These are phyloP conservation scores for Lacanobia wlatinum DNA, from an alignment of 2,888 invertebrate genomes.

Conservation along the genomic window DNA sequence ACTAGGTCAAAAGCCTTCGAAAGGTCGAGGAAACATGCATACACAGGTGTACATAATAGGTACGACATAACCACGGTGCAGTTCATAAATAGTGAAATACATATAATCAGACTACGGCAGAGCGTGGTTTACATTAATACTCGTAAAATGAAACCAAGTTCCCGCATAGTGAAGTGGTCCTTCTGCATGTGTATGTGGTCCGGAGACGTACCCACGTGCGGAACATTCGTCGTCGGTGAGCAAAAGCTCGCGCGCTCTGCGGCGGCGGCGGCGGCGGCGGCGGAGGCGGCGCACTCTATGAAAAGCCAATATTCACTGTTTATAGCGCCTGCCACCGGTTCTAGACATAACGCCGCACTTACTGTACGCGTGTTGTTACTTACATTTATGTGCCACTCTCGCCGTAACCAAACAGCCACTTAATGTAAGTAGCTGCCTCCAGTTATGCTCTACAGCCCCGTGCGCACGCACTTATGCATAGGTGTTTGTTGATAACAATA, in stretches of 20 bases:
- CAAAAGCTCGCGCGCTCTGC: not conserved
- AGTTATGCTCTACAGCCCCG: constrained; percentile 34
- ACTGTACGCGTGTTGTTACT: constrained; percentile 36
- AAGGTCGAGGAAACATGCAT: too few relatives aligned
- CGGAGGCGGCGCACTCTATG: constrained; percentile 1
- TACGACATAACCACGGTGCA: not conserved
- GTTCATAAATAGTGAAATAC: not conserved
- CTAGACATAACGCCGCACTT: constrained; percentile 25
- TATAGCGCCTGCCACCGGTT: constrained; percentile 14
- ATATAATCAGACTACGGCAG: not conserved
- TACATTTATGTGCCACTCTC: constrained; percentile 49
- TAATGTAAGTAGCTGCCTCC: constrained; percentile 53
- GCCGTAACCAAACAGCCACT: constrained; percentile 53
- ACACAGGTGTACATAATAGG: too few relatives aligned
- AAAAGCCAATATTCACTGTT: constrained; percentile 27
- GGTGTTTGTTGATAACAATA: constrained; percentile 10
- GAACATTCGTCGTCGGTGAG: not conserved
- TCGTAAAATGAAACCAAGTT: not conserved
- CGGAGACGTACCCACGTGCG: not conserved
- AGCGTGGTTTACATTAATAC: not conserved
- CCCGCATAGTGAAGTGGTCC: too few relatives aligned
- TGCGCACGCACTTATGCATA: constrained; percentile 12
- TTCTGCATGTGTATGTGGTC: too few relatives aligned
- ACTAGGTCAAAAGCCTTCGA: too few relatives aligned
- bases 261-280: too few relatives aligned